These are phyloP conservation scores for Ceyx margarethae DNA, from an alignment of 2,113 vertebrate species.

Conservation along the genomic window DNA sequence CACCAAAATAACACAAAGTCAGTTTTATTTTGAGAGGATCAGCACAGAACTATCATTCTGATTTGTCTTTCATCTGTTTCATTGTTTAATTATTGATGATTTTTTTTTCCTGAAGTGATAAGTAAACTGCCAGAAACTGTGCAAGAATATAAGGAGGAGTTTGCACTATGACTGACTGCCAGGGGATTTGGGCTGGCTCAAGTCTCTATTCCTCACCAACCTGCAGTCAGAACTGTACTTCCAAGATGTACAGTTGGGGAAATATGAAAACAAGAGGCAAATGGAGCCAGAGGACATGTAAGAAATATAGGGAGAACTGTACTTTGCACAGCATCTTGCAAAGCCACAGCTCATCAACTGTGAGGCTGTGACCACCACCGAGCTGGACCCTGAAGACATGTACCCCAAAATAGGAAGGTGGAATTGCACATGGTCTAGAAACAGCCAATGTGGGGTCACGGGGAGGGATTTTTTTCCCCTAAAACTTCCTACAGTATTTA, in stretches of 20 bases:
- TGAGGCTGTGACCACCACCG: not conserved
- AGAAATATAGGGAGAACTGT: not conserved
- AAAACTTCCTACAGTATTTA: not conserved
- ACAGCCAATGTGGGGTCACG: not conserved
- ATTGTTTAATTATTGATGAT: constrained; percentile 49
- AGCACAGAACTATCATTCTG: constrained; percentile 34
- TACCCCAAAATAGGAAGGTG: not conserved
- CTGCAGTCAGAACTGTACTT: not conserved
- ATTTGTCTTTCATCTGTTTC: constrained; percentile 42
- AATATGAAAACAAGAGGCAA: not conserved
- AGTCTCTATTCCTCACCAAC: not conserved
- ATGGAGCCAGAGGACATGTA: not conserved
- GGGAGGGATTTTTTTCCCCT: not conserved
- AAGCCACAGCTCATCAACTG: not conserved
- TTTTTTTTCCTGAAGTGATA: not conserved
- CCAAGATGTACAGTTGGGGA: not conserved
- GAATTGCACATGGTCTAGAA: not conserved
- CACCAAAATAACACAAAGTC: constrained; percentile 22
- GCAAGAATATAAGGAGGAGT: not conserved
- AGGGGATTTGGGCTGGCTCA: not conserved
- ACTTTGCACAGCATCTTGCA: not conserved
- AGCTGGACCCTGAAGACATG: not conserved
- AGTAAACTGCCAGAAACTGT: not conserved
- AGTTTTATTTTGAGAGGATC: not conserved
- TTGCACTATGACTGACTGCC: not conserved